Evolutionary conservation across 2,888 invertebrate genomes (phyloP).

Genomic region (Baccha elongata): DNA sequence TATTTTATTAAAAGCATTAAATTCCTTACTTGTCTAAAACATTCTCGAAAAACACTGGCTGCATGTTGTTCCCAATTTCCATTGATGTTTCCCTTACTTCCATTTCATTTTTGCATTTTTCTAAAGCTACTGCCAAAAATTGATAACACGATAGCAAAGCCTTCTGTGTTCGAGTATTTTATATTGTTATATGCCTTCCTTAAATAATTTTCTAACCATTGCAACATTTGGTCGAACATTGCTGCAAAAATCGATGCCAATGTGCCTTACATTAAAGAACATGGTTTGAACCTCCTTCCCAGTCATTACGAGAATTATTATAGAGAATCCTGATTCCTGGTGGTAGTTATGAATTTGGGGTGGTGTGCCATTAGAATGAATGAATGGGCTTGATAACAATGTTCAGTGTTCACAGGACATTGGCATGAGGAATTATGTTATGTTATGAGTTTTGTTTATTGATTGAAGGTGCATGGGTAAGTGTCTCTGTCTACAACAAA

Average conservation of each 20-base stretch:
- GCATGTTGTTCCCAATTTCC: too few relatives aligned
- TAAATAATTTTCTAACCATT: constrained; percentile 54
- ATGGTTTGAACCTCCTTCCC: constrained; percentile 1
- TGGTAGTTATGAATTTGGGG: neutral
- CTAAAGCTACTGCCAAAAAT: constrained; percentile 43
- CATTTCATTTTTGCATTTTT: constrained; percentile 8
- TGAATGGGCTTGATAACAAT: constrained; percentile 32
- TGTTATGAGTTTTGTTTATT: constrained; percentile 31
- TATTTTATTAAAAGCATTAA: too few relatives aligned
- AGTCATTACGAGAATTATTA: constrained; percentile 5
- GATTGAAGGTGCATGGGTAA: neutral
- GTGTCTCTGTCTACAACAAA: too few relatives aligned
- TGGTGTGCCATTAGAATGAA: neutral
- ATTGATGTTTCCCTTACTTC: too few relatives aligned
- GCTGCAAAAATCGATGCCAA: constrained; percentile 50
- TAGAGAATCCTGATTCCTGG: neutral
- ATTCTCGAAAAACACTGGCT: neutral
- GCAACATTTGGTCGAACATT: constrained; percentile 64
- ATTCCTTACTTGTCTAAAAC: neutral
- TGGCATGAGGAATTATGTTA: constrained; percentile 14
- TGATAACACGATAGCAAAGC: constrained; percentile 44
- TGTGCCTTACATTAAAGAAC: constrained; percentile 20
- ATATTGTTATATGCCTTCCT: constrained; percentile 11
- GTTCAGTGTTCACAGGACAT: constrained; percentile 27
- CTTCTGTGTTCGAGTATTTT: constrained; percentile 9